Conservation (phyloP, 2,888 invertebrate genomes). For the Abrostola triplasia region DNA sequence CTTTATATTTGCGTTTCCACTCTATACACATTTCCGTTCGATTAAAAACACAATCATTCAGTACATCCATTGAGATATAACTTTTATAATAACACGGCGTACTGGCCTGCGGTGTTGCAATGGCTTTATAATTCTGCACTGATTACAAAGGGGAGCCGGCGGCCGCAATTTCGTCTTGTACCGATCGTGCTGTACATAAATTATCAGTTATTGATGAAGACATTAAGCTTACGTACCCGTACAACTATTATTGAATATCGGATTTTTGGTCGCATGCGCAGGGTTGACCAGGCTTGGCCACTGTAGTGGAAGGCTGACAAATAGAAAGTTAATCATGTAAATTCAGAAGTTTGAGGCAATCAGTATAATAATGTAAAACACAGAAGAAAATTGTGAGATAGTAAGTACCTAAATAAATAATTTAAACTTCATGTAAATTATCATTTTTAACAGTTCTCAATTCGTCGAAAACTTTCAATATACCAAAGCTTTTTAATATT, state of each 20-base stretch:
- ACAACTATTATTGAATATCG: slow-evolving; percentile 75
- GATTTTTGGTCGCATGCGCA: slow-evolving; percentile 62
- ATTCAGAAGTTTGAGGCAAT: too few relatives aligned
- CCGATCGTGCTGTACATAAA: slow-evolving; percentile 87
- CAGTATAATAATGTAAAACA: too few relatives aligned
- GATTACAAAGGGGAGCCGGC: slow-evolving; percentile 89
- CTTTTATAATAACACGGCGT: slow-evolving; percentile 72
- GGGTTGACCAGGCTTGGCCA: slow-evolving; percentile 42
- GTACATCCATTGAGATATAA: slow-evolving; percentile 74
- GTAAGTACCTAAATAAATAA: too few relatives aligned
- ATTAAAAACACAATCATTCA: slow-evolving; percentile 58
- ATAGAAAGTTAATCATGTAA: neutral
- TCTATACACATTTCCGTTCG: slow-evolving; percentile 33
- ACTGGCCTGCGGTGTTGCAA: slow-evolving; percentile 82
- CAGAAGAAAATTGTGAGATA: too few relatives aligned
- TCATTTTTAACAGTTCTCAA: too few relatives aligned
- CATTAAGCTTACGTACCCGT: slow-evolving; percentile 83
- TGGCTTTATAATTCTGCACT: slow-evolving; percentile 87
- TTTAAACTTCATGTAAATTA: too few relatives aligned
- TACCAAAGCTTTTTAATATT: too few relatives aligned
- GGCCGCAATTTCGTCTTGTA: slow-evolving; percentile 89
- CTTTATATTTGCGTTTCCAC: slow-evolving; percentile 22
- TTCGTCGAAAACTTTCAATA: too few relatives aligned
- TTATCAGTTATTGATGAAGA: slow-evolving; percentile 89
- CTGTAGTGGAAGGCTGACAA: slow-evolving; percentile 14